Evolutionary conservation across 2,113 vertebrate genomes (phyloP).

Genomic region (Xenus cinereus): DNA sequence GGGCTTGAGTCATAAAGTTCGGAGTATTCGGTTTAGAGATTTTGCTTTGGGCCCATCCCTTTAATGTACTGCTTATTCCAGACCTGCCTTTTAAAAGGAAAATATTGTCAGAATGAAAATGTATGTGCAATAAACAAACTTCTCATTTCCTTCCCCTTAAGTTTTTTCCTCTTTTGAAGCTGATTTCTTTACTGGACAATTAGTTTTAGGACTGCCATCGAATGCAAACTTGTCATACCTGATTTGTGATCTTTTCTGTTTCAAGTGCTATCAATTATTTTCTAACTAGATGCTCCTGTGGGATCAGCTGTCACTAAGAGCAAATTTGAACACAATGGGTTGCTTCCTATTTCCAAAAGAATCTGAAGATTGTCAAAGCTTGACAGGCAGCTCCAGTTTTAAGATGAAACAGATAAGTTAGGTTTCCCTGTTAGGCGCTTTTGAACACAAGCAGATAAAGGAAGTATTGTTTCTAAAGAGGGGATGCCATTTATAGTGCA

Average conservation of each 20-base stretch:
- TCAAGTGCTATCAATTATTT: constrained; percentile 53
- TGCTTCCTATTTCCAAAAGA: constrained; percentile 71
- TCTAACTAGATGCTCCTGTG: constrained; percentile 49
- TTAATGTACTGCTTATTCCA: constrained; percentile 58
- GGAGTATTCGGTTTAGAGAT: constrained; percentile 31
- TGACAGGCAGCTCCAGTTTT: constrained; percentile 53
- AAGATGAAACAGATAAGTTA: constrained; percentile 69
- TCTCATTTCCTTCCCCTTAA: constrained; percentile 51
- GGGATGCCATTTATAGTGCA: constrained; percentile 44
- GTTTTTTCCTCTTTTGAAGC: constrained; percentile 39
- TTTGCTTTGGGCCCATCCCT: constrained; percentile 57
- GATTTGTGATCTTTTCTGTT: constrained; percentile 19
- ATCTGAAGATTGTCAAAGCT: constrained; percentile 51
- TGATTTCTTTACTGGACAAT: constrained; percentile 35
- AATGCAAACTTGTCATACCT: constrained; percentile 43
- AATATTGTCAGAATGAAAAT: constrained; percentile 61
- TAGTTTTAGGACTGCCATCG: constrained; percentile 25
- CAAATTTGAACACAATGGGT: constrained; percentile 62
- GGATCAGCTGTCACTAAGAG: constrained; percentile 67
- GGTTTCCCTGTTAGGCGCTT: constrained; percentile 41
- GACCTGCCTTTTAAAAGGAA: constrained; percentile 50
- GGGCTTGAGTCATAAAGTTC: constrained; percentile 63
- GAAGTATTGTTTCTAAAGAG: constrained; percentile 45
- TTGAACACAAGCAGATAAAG: constrained; percentile 55
- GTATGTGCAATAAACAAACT: constrained; percentile 53